These are phyloP conservation scores for Melanotus villosus DNA, from an alignment of 2,888 invertebrate genomes.

Conservation along the genomic window DNA sequence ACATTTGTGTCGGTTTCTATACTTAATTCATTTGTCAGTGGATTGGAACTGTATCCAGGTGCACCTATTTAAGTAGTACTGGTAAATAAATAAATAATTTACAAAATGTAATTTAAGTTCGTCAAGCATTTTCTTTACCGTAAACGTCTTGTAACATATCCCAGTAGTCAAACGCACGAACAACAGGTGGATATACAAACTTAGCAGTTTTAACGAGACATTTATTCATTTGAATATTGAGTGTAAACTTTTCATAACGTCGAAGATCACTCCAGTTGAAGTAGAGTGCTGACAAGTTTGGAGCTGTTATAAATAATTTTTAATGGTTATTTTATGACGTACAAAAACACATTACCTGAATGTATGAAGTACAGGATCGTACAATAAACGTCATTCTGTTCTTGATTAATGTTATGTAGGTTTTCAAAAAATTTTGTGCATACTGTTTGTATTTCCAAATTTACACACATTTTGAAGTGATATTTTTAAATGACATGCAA, in stretches of 20 bases:
- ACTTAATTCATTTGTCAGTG: constrained; percentile 50
- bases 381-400: constrained; percentile 26
- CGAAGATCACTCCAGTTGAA: constrained; percentile 37
- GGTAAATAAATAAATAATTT: too few relatives aligned
- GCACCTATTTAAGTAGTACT: constrained; percentile 50
- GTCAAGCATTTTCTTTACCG: constrained; percentile 25
- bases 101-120: too few relatives aligned
- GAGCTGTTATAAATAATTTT: constrained; percentile 30
- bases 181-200: constrained; percentile 37
- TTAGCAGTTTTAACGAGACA: constrained; percentile 26
- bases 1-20: constrained; percentile 52
- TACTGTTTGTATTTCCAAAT: not conserved
- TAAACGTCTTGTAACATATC: constrained; percentile 42
- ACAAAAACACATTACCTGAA: constrained; percentile 24
- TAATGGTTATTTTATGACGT: not conserved
- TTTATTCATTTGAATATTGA: constrained; percentile 38
- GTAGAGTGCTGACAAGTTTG: constrained; percentile 40
- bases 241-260: constrained; percentile 27
- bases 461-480: not conserved
- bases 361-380: constrained; percentile 40
- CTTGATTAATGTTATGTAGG: constrained; percentile 7
- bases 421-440: constrained; percentile 27
- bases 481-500: too few relatives aligned
- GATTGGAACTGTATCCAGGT: constrained; percentile 53
- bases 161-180: constrained; percentile 42